Base-by-base conservation (phyloP, 2,797 vertebrate species). In the Cyprinella venusta region DNA sequence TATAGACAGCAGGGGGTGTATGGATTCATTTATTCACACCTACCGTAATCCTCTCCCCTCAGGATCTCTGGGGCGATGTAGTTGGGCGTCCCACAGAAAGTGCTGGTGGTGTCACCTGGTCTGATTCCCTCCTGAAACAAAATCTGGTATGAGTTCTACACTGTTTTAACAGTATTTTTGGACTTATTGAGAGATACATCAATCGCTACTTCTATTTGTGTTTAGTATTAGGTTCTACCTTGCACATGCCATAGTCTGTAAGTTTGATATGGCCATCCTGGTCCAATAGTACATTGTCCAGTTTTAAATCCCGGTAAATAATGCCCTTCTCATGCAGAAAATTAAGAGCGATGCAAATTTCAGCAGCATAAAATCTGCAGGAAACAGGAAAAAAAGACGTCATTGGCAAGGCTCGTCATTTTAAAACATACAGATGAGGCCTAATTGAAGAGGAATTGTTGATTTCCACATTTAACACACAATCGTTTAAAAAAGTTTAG, bases 181-280 rank as follows among this genome's bases (percentile, higher is more conserved):
- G 2, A 76, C 13, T 38, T 26, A 52, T 12, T 36, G 1, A 16
- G n/a, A 76, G 18, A 13, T n/a, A 10, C 38, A 9, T 40, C 8
- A 48, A 36, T 38, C 2, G 4, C 19, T 13, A 21, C 30, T 19
- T 13, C 6, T 48, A 48, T 15, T 56, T 38, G 40, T 26, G 6
- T 48, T 26, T 21, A 52, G 36, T 10, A 40, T 40, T 38, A 68
- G 24, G 18, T 38, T 38, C 5, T 70, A 86, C 87, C 87, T 88
- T 88, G 95, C 98, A 99, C 98, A 99, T 99, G 95, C 98, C 98
- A 0, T 99, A 99, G 92, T 99, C 98, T 1, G 98, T 99, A 83
- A 99, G 91, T 79, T 99, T 99, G 94, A 99, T 98, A 90, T 99
- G 98, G 88, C 98, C 98, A 0, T 99, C 97, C 0, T 98, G 96